A percentile compares a stretch with the other conserved stretches of the same genome.
Evolutionary conservation across 2,888 invertebrate genomes (phyloP).

Genomic region (Eupithecia abbreviata): DNA sequence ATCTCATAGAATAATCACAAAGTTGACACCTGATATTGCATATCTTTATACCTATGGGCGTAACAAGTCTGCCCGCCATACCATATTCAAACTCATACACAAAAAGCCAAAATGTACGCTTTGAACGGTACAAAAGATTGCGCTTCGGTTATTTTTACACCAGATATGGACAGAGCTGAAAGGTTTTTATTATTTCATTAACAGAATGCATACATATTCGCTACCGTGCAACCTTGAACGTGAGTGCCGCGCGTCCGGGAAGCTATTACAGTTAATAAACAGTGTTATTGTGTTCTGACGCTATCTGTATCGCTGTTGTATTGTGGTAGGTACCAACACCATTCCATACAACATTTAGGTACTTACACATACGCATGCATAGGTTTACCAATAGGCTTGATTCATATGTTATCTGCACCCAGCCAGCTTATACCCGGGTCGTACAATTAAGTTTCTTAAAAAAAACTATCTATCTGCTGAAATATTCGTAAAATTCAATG

Average conservation of each 20-base stretch:
- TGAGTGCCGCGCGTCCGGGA: constrained; percentile 53
- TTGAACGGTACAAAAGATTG: not conserved
- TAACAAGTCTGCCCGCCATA: not conserved
- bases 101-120: not conserved
- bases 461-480: not conserved
- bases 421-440: not conserved
- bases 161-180: constrained; percentile 1
- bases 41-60: not conserved
- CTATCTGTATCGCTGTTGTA: constrained; percentile 8
- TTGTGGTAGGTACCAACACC: not conserved
- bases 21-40: not conserved
- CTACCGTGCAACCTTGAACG: constrained; percentile 46
- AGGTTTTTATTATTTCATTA: constrained; percentile 7
- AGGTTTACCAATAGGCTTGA: not conserved
- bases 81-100: not conserved
- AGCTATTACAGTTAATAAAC: constrained; percentile 41
- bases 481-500: not conserved
- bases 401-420: not conserved
- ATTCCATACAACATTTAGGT: not conserved
- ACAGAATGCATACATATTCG: not conserved
- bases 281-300: constrained; percentile 38
- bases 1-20: not conserved
- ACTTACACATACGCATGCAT: not conserved
- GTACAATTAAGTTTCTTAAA: not conserved
- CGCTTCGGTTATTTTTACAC: constrained; percentile 1